A percentile compares a stretch with the other conserved stretches of the same genome.
phyloP scores from a whole-genome alignment of 2,888 invertebrate species.

The Platynereis dumerilii region DNA sequence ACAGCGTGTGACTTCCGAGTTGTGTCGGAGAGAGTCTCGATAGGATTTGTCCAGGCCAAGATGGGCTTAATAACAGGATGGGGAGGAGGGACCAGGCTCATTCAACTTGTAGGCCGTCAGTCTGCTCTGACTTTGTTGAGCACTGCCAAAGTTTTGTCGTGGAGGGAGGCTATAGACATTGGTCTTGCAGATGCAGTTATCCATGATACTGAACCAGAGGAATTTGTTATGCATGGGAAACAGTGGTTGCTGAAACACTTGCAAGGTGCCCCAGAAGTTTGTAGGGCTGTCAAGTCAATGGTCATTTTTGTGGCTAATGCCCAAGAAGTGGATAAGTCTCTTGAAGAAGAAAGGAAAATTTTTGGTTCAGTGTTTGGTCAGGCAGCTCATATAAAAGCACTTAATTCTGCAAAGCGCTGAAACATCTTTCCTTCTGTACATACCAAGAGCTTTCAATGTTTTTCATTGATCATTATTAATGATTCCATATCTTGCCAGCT shows the following conservation, averaged over 20 bases:
- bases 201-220: constrained; percentile 34
- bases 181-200: constrained; percentile 64
- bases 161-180: constrained; percentile 58
- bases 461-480: too few species aligned
- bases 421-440: too few species aligned
- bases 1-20: constrained; percentile 67
- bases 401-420: too few species aligned
- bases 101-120: constrained; percentile 61
- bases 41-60: constrained; percentile 65
- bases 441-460: too few species aligned
- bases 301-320: constrained; percentile 41
- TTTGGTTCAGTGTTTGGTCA: constrained; percentile 65
- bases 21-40: constrained; percentile 57
- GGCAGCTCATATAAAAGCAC: constrained; percentile 57
- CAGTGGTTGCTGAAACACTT: constrained; percentile 57
- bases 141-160: constrained; percentile 50
- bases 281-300: constrained; percentile 55
- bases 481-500: too few species aligned
- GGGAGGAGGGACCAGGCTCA: constrained; percentile 66
- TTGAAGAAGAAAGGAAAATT: constrained; percentile 58
- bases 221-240: constrained; percentile 44
- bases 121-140: constrained; percentile 64
- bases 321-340: constrained; percentile 42
- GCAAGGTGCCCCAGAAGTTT: constrained; percentile 42
- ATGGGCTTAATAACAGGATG: constrained; percentile 67